Base-by-base conservation (phyloP, 2,113 vertebrate genomes). In the Elaphurus davidianus region DNA sequence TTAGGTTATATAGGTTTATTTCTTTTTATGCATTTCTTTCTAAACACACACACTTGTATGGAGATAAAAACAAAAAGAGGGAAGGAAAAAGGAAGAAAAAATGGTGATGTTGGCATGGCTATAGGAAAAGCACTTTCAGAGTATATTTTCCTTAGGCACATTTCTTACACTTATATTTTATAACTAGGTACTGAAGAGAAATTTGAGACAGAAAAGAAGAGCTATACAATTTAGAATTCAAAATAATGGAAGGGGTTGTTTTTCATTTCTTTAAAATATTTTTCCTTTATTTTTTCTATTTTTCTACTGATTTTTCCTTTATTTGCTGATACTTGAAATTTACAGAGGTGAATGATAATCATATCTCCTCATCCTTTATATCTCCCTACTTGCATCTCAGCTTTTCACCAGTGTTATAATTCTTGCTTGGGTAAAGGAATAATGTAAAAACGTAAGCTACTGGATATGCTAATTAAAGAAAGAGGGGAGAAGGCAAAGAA, bases 21-120 rank as follows among this genome's bases (percentile, higher is more conserved):
- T 95, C 21, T 84, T 97, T 87, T 30, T 36, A 82, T 91, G 25
- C 21, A 62, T 84, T 91, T 91, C n/a, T 92, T 95, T 93, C 82
- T 88, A 82, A 89, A 92, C 9, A 95, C 19, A 84, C 33, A 97
- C 6, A 88, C 19, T 33, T 52, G 33, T 36, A 93, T 87, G 45
- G 9, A 78, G 27, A 96, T 57, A 8, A 96, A 95, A 54, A 90
- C 5, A 59, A 93, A 76, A 92, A 85, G 30, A 74, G 13, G 9
- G 6, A 16, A 67, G 28, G n/a, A 82, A 47, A 92, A 43, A 54
- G 0, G 1, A 90, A 30, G 9, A 47, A 54, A 86, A 81, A 93
- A 62, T 19, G 2, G 76, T 60, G 33, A 94, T 8, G 10, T 21
- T 90, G 28, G 27, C 27, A 88, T 89, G 19, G 9, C 88, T 54